Evolutionary conservation across 2,113 vertebrate species (phyloP).

Genomic region (Fregata magnificens): DNA sequence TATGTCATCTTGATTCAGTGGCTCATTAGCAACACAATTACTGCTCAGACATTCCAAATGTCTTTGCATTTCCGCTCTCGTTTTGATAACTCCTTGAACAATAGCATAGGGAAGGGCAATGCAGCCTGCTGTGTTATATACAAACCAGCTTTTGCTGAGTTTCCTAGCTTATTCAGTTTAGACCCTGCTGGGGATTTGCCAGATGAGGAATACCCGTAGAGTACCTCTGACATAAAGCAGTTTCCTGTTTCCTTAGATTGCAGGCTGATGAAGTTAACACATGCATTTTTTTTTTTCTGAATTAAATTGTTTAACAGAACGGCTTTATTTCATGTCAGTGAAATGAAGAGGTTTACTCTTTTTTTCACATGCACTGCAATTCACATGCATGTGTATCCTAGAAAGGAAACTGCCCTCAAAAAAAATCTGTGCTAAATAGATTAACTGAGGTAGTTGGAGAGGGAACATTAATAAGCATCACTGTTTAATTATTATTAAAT

Average conservation of each 20-base stretch:
- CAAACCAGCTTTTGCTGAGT: background rate
- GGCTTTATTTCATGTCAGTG: background rate
- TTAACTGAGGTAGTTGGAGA: background rate
- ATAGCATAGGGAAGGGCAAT: background rate
- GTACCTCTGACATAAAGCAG: background rate
- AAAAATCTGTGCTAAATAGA: background rate
- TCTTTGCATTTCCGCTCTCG: background rate
- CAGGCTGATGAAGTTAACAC: background rate
- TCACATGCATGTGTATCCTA: too few relatives aligned
- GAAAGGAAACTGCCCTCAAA: background rate
- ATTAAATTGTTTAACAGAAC: background rate
- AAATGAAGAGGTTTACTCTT: background rate
- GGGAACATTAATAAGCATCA: background rate
- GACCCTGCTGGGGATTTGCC: background rate
- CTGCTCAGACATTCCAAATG: background rate
- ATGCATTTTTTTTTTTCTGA: background rate
- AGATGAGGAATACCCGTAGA: background rate
- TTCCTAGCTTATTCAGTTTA: background rate
- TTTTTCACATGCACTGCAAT: background rate
- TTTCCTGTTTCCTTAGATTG: background rate
- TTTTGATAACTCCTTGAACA: background rate
- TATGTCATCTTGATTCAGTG: background rate
- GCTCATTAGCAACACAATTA: background rate
- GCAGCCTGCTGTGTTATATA: background rate
- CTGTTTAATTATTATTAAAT: background rate